phyloP scores from a whole-genome alignment of 2,113 vertebrate genomes.

The Rostratula benghalensis region DNA sequence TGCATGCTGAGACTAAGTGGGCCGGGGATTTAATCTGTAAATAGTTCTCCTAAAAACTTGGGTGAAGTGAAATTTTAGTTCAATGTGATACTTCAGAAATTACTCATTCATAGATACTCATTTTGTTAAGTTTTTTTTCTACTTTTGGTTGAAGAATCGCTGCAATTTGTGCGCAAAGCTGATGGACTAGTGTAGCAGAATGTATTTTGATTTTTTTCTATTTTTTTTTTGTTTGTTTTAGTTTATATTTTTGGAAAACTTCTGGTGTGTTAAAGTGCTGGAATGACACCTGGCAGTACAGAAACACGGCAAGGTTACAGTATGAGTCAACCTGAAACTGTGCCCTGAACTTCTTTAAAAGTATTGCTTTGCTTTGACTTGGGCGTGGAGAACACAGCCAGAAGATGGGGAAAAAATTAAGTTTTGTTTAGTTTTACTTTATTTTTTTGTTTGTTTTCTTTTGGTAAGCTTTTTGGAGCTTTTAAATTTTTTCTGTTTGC shows the following conservation, averaged over 20 bases:
- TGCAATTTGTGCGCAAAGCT: neutral
- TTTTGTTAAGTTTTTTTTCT: neutral
- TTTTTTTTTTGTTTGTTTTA: slow-evolving; percentile 16
- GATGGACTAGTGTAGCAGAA: slow-evolving; percentile 23
- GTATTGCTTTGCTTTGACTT: neutral
- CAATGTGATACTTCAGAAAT: neutral
- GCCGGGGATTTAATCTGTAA: slow-evolving; percentile 8
- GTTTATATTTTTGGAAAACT: neutral
- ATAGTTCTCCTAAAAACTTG: neutral
- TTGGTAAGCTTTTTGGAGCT: neutral
- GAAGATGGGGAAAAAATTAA: neutral
- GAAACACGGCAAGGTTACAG: neutral
- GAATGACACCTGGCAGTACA: neutral
- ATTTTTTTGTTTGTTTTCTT: neutral
- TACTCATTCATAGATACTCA: neutral
- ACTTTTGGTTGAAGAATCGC: neutral
- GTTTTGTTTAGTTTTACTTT: neutral
- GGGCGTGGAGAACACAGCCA: neutral
- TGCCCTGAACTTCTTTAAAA: neutral
- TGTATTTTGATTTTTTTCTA: slow-evolving; percentile 50
- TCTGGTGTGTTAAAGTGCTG: neutral
- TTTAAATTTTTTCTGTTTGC: neutral
- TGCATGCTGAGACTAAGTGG: slow-evolving; percentile 64
- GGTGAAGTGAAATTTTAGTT: neutral
- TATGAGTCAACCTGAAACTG: neutral